Conservation (phyloP, 2,113 vertebrate genomes). For the Chiloscyllium plagiosum region DNA sequence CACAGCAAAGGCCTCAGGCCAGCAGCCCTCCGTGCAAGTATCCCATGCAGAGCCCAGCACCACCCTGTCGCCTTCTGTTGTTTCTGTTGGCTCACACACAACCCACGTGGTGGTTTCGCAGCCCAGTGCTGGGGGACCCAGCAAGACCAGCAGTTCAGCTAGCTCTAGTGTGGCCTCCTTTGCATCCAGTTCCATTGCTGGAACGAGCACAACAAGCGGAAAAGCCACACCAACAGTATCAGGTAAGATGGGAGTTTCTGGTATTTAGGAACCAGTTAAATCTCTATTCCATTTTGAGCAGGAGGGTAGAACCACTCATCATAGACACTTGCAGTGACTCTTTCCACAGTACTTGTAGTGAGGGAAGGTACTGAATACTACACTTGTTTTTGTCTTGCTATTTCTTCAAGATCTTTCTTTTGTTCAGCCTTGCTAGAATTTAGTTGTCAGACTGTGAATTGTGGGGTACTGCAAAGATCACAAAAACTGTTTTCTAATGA, state of each 20-base stretch:
- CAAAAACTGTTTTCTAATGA: no score
- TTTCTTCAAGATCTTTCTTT: background rate
- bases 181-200: constrained; percentile 50
- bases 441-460: no score
- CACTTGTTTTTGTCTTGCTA: background rate
- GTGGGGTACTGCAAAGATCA: no score
- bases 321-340: background rate
- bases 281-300: background rate
- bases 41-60: constrained; percentile 34
- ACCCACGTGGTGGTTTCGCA: constrained; percentile 37
- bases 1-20: constrained; percentile 51
- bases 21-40: constrained; percentile 46
- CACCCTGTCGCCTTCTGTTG: constrained; percentile 36
- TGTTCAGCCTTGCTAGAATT: background rate
- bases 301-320: background rate
- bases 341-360: background rate
- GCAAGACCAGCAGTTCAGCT: constrained; percentile 51
- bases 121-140: constrained; percentile 45
- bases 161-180: constrained; percentile 66
- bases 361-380: no score
- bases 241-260: constrained; percentile 55
- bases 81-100: constrained; percentile 32
- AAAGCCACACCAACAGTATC: constrained; percentile 71
- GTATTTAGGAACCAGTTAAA: background rate
- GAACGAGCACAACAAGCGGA: constrained; percentile 55